A percentile compares a stretch with the other conserved stretches of the same genome.
These are phyloP conservation scores for Tychaedon coryphoeus DNA, from an alignment of 2,113 vertebrate genomes.

Conservation along the genomic window DNA sequence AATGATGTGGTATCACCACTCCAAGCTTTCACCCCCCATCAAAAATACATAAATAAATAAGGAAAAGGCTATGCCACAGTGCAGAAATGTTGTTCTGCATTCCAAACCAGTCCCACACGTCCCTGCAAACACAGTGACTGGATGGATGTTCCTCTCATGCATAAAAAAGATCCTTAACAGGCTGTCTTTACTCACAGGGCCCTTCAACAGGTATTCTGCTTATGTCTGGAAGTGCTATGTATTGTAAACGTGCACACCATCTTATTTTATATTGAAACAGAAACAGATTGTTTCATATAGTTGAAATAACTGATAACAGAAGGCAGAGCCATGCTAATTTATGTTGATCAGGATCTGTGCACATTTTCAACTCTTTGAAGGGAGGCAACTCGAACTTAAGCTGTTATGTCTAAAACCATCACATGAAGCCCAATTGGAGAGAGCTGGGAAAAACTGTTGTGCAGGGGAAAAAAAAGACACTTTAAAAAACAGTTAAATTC, in stretches of 20 bases:
- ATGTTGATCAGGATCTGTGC: slow-evolving; percentile 55
- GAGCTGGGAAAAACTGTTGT: not conserved
- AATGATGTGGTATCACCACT: not conserved
- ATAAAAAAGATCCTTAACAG: slow-evolving; percentile 36
- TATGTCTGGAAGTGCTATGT: slow-evolving; percentile 24
- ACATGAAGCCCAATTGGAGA: not conserved
- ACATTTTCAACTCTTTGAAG: slow-evolving; percentile 31
- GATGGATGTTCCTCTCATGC: not conserved
- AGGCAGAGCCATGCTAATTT: slow-evolving; percentile 60
- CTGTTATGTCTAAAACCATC: slow-evolving; percentile 30
- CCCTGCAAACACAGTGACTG: not conserved
- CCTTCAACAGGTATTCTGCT: slow-evolving; percentile 58
- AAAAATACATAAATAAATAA: not conserved
- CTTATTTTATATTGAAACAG: slow-evolving; percentile 48
- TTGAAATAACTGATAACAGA: slow-evolving; percentile 63
- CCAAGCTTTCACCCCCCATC: not conserved
- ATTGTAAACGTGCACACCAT: slow-evolving; percentile 36
- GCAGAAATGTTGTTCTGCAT: not conserved
- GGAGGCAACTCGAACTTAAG: slow-evolving; percentile 29
- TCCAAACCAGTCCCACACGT: not conserved
- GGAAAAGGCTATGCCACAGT: not conserved
- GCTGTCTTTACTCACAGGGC: slow-evolving; percentile 62
- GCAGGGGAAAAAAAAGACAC: not conserved
- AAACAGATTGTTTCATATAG: slow-evolving; percentile 64
- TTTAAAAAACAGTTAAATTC: not conserved